Evolutionary conservation across 1,140 invertebrate genomes (phyloP).

Genomic region (Telenomus remus): DNA sequence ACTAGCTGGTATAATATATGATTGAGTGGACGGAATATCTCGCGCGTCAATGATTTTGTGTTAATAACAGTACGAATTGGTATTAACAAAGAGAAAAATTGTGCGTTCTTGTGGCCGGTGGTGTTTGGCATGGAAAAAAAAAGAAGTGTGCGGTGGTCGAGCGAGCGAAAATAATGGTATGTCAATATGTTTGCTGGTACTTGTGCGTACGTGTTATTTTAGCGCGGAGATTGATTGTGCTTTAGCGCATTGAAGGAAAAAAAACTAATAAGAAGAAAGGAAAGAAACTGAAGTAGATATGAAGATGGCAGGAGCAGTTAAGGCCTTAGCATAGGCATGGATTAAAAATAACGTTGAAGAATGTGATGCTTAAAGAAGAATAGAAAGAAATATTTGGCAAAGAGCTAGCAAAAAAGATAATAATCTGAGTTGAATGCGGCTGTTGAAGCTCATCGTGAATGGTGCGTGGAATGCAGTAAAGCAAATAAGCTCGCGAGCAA

Average conservation of each 20-base stretch:
- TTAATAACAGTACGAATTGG: too few relatives aligned
- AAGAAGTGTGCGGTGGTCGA: too few relatives aligned
- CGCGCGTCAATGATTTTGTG: too few relatives aligned
- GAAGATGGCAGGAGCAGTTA: constrained; percentile 34
- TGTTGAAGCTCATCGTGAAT: constrained; percentile 59
- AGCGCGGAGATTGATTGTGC: constrained; percentile 31
- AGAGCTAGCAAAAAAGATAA: constrained; percentile 51
- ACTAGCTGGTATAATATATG: background rate
- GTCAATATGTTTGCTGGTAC: background rate
- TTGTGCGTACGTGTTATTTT: constrained; percentile 12
- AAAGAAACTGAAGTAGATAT: constrained; percentile 37
- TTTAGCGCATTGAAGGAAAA: constrained; percentile 35
- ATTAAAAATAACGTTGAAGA: constrained; percentile 35
- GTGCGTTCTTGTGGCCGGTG: too few relatives aligned
- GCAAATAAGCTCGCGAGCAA: constrained; percentile 72
- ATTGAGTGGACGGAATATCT: too few relatives aligned
- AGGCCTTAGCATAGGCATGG: constrained; percentile 17
- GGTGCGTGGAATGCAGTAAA: constrained; percentile 72
- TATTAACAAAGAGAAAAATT: too few relatives aligned
- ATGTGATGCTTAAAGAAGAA: constrained; percentile 42
- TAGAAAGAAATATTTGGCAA: constrained; percentile 51
- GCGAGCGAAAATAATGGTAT: too few relatives aligned
- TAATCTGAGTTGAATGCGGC: constrained; percentile 49
- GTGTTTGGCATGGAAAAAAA: too few relatives aligned
- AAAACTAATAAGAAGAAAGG: background rate